Percentiles rank a stretch among this genome's conserved stretches.
phyloP scores from a whole-genome alignment of 1,140 invertebrate genomes.

The Ericerus pela region DNA sequence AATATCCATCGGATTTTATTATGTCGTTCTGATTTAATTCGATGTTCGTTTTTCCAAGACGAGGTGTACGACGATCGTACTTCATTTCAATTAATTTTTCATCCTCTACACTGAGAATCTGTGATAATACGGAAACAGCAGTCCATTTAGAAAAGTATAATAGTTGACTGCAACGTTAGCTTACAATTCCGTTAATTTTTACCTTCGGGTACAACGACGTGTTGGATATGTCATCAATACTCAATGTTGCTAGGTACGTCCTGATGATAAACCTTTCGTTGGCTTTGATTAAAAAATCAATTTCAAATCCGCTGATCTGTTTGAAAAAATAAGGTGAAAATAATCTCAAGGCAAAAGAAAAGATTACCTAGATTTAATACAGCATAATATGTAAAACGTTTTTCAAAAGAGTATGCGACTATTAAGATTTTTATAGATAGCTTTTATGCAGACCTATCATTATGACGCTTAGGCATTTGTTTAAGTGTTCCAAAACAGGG shows the following conservation, averaged over 20 bases:
- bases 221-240: constrained; percentile 54
- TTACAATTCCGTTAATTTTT: constrained; percentile 21
- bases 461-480: not conserved
- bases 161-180: no score
- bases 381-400: no score
- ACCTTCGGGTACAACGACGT: constrained; percentile 64
- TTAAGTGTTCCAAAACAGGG: not conserved
- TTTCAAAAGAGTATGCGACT: no score
- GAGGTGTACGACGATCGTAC: constrained; percentile 50
- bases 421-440: no score
- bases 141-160: no score
- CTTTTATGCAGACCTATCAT: no score
- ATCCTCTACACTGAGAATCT: constrained; percentile 38
- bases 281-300: constrained; percentile 59
- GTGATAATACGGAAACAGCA: no score
- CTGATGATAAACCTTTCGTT: constrained; percentile 61
- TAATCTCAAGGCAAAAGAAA: not conserved
- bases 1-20: constrained; percentile 48
- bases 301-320: constrained; percentile 44
- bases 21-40: constrained; percentile 34
- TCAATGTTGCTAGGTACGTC: constrained; percentile 46
- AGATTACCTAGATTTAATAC: no score
- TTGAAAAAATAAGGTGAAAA: not conserved
- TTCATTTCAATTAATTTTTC: constrained; percentile 63
- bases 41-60: constrained; percentile 37